These are phyloP conservation scores for Cynopterus brachyotis DNA, from an alignment of 2,113 vertebrate species.

Conservation along the genomic window DNA sequence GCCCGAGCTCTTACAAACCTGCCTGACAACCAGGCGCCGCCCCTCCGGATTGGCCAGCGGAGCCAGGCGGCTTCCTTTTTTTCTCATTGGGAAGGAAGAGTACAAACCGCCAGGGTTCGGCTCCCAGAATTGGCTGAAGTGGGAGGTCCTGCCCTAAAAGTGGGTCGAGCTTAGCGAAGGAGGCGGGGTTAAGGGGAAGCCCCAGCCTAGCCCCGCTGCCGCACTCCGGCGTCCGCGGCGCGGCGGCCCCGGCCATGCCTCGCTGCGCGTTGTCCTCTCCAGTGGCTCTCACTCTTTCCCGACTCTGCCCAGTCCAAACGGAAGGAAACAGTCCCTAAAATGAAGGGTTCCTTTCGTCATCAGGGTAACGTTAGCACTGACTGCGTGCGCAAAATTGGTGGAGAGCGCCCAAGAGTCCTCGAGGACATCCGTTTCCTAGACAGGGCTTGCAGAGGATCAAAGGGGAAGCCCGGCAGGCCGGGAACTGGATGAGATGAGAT, in stretches of 20 bases:
- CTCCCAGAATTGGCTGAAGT: conserved; percentile 61
- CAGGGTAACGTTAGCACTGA: not conserved
- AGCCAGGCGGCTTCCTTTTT: conserved; percentile 72
- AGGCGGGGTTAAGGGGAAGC: conserved; percentile 57
- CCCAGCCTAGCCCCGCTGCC: not conserved
- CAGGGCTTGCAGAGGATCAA: not conserved
- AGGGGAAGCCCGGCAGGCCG: not conserved
- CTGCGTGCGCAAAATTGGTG: not conserved
- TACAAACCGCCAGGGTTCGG: conserved; percentile 77
- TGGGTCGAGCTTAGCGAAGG: conserved; percentile 55
- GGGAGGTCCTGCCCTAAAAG: conserved; percentile 66
- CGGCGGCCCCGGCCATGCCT: conserved; percentile 16
- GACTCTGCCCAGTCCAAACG: not conserved
- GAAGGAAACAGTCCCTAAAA: not conserved
- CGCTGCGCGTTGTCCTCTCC: not conserved
- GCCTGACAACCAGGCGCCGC: conserved; percentile 70
- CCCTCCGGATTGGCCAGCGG: conserved; percentile 67
- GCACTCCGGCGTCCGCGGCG: not conserved
- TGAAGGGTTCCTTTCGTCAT: conserved; percentile 17
- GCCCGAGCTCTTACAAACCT: conserved; percentile 58
- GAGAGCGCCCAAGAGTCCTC: conserved; percentile 11
- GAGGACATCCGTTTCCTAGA: not conserved
- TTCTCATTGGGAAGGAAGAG: conserved; percentile 79
- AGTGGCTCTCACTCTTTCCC: not conserved
- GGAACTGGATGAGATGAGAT: not conserved